phyloP scores from a whole-genome alignment of 2,888 invertebrate species.

The Drosophila putrida region DNA sequence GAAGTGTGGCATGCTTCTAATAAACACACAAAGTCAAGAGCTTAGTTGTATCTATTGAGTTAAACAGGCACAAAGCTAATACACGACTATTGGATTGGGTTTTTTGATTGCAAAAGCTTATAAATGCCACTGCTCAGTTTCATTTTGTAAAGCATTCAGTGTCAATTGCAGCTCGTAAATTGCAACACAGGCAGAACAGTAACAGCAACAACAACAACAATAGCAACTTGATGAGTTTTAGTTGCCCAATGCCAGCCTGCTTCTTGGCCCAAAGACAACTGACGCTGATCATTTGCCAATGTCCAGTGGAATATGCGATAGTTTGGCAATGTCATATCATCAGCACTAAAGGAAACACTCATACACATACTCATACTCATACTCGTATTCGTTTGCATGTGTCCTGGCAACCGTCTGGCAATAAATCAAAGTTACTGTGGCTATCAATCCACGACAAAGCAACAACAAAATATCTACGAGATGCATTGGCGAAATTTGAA shows the following conservation, averaged over 20 bases:
- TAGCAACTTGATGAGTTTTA: constrained; percentile 28
- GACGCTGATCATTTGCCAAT: constrained; percentile 56
- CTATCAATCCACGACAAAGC: constrained; percentile 68
- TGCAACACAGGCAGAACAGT: constrained; percentile 19
- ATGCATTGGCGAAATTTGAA: constrained; percentile 62
- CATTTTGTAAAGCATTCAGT: constrained; percentile 39
- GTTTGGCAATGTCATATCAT: constrained; percentile 54
- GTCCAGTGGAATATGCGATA: constrained; percentile 21
- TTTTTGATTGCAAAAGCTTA: constrained; percentile 27
- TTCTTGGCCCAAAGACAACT: constrained; percentile 35
- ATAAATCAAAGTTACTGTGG: constrained; percentile 75
- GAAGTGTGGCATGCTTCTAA: not conserved
- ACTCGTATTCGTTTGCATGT: constrained; percentile 29
- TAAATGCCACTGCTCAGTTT: constrained; percentile 42
- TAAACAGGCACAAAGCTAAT: constrained; percentile 15
- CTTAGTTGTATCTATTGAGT: not conserved
- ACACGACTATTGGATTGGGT: not conserved
- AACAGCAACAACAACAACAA: constrained; percentile 4
- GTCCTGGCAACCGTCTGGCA: constrained; percentile 36
- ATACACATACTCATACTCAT: constrained; percentile 7
- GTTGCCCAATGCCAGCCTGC: constrained; percentile 19
- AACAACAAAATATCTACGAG: constrained; percentile 33
- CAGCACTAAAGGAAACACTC: constrained; percentile 25
- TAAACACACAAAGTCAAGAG: not conserved
- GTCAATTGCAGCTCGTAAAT: constrained; percentile 59